Evolutionary conservation across 1,140 invertebrate species (phyloP).

Genomic region (Oppia nitens): DNA sequence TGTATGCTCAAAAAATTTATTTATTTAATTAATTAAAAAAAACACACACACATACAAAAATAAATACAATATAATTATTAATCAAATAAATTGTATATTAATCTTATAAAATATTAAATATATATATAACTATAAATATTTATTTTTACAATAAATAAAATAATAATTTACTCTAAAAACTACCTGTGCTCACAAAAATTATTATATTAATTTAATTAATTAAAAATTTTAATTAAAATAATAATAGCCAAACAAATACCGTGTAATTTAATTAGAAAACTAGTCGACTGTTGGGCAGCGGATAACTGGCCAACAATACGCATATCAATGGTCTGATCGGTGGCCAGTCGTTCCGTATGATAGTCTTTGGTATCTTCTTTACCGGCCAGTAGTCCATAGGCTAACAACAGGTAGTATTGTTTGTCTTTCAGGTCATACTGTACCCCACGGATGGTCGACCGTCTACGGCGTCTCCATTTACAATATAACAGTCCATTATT

Average conservation of each 20-base stretch:
- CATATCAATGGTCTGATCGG: constrained; percentile 4
- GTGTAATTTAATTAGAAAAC: constrained; percentile 9
- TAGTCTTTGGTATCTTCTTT: constrained; percentile 1
- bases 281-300: constrained; percentile 11
- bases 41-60: too few relatives aligned
- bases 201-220: neutral
- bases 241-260: neutral
- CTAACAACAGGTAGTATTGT: constrained; percentile 4
- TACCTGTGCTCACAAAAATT: too few relatives aligned
- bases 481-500: constrained; percentile 10
- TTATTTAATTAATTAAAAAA: too few relatives aligned
- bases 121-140: too few relatives aligned
- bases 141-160: too few relatives aligned
- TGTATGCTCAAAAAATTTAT: too few relatives aligned
- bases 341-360: constrained; percentile 7
- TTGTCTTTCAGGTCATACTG: constrained; percentile 1
- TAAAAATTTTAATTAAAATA: neutral
- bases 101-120: too few relatives aligned
- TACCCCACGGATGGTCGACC: constrained; percentile 7
- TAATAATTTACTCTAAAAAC: too few relatives aligned
- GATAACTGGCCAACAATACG: neutral
- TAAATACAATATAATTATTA: too few relatives aligned
- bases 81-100: too few relatives aligned
- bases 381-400: constrained; percentile 1
- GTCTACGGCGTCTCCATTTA: constrained; percentile 8